These are phyloP conservation scores for Camponotus pennsylvanicus DNA, from an alignment of 1,140 invertebrate genomes.

Conservation along the genomic window DNA sequence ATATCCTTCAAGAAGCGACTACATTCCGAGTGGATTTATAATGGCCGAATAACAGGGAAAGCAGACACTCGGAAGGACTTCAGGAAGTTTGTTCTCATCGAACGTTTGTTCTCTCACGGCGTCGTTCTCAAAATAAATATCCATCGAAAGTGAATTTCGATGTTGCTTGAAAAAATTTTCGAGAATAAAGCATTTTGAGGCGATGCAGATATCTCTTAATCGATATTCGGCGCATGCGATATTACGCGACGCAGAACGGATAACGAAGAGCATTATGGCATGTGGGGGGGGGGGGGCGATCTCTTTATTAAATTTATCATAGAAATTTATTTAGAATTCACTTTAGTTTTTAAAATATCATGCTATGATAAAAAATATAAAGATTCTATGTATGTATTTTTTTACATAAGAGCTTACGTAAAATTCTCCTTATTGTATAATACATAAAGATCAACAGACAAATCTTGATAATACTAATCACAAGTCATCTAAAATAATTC, in stretches of 20 bases:
- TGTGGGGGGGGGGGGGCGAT: too few relatives aligned
- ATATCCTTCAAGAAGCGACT: conserved; percentile 8
- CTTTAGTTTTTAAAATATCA: background rate
- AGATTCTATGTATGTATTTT: too few relatives aligned
- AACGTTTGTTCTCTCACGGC: background rate
- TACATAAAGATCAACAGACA: too few relatives aligned
- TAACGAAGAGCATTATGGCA: background rate
- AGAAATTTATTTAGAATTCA: background rate
- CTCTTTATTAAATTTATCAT: background rate
- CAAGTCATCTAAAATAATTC: too few relatives aligned
- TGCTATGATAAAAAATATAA: background rate
- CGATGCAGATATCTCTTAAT: background rate
- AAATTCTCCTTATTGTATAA: too few relatives aligned
- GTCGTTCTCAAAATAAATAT: conserved; percentile 27
- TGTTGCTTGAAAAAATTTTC: conserved; percentile 10
- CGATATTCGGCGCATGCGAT: background rate
- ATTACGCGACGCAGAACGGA: background rate
- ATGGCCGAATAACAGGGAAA: conserved; percentile 19
- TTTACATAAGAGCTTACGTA: too few relatives aligned
- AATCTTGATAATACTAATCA: too few relatives aligned
- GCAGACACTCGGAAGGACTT: conserved; percentile 7
- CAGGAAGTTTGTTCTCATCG: conserved; percentile 6
- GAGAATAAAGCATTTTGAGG: background rate
- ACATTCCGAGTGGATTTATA: conserved; percentile 50
- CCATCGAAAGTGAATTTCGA: conserved; percentile 20